These are phyloP conservation scores for Aspidiotus rigidus DNA, from an alignment of 2,888 invertebrate genomes.

Conservation along the genomic window DNA sequence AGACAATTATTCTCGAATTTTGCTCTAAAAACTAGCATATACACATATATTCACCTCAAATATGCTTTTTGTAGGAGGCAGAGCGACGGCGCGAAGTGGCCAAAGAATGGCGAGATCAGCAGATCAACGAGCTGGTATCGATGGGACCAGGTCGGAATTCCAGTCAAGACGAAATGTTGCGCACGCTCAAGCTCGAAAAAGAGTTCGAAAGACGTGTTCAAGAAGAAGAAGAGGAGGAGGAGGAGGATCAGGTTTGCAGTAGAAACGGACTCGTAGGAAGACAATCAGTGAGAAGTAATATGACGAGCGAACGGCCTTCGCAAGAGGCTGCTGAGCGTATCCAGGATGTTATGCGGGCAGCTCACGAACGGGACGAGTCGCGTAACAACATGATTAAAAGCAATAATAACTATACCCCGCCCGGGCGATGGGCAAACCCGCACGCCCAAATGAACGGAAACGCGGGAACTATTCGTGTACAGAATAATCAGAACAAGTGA, in stretches of 20 bases:
- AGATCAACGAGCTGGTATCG: conserved; percentile 68
- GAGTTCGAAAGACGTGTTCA: conserved; percentile 88
- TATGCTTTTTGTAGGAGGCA: conserved; percentile 48
- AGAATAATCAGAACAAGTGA: not conserved
- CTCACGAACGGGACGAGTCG: conserved; percentile 41
- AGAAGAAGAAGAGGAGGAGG: conserved; percentile 64
- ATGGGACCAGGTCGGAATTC: conserved; percentile 56
- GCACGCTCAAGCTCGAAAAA: conserved; percentile 80
- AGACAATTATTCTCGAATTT: not conserved
- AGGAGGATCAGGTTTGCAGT: conserved; percentile 48
- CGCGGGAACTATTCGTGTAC: not conserved
- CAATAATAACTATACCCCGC: conserved; percentile 9
- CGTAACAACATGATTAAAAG: conserved; percentile 31
- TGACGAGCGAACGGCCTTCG: conserved; percentile 3
- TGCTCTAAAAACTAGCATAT: not conserved
- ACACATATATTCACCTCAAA: not conserved
- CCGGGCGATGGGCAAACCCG: not conserved
- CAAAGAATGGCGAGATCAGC: conserved; percentile 72
- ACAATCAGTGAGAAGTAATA: too few relatives aligned
- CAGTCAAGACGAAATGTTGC: conserved; percentile 77
- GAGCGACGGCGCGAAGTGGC: conserved; percentile 65
- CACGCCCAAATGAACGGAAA: conserved; percentile 37
- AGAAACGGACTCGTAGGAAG: too few relatives aligned
- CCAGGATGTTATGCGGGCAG: conserved; percentile 49
- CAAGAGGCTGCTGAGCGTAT: conserved; percentile 43